phyloP scores from a whole-genome alignment of 2,113 vertebrate genomes.

The Diadophis punctatus region DNA sequence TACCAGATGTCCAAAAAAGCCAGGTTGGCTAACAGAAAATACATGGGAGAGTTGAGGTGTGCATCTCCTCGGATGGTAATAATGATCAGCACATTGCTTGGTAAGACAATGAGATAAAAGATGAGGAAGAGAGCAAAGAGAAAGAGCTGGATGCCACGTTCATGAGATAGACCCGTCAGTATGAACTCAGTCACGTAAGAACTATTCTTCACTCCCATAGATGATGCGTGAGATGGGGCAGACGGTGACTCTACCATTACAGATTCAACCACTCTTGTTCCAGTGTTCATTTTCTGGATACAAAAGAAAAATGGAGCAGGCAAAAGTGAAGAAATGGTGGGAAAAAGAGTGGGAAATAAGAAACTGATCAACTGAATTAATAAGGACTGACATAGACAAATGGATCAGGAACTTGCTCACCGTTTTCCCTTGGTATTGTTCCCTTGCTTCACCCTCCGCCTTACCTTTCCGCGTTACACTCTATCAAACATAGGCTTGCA shows the following conservation, averaged over 20 bases:
- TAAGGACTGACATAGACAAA: no score
- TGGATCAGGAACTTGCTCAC: no score
- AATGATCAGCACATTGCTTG: conserved; percentile 72
- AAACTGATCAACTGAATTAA: not conserved
- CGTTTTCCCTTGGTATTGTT: no score
- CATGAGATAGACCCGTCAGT: conserved; percentile 53
- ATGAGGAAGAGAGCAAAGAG: conserved; percentile 67
- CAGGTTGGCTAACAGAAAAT: conserved; percentile 72
- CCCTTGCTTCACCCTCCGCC: no score
- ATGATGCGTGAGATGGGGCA: not conserved
- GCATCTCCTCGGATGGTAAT: conserved; percentile 63
- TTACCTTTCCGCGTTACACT: no score
- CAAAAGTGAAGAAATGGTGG: not conserved
- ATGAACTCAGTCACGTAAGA: conserved; percentile 58
- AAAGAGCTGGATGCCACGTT: conserved; percentile 55
- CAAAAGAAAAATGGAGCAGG: not conserved
- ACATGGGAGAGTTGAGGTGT: conserved; percentile 69
- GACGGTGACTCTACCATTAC: not conserved
- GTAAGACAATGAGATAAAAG: conserved; percentile 66
- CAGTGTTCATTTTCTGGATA: not conserved
- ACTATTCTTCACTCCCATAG: conserved; percentile 27
- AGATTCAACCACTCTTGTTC: not conserved
- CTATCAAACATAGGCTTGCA: no score
- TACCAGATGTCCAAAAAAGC: conserved; percentile 73
- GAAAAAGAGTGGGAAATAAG: not conserved